Conservation (phyloP, 2,888 invertebrate species). For the Diaphora mendica region DNA sequence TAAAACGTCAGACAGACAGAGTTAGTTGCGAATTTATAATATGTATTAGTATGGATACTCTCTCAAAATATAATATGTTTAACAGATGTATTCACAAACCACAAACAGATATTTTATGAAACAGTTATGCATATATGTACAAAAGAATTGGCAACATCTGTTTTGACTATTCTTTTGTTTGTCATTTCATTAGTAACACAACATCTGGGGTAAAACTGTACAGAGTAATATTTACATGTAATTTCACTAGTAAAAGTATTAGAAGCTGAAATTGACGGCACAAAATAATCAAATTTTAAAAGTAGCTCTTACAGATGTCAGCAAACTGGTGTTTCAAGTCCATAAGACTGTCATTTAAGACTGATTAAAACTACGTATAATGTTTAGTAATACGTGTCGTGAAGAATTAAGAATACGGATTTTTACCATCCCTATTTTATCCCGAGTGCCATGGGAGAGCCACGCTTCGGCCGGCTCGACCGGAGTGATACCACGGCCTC, state of each 20-base stretch:
- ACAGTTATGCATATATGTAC: slow-evolving; percentile 20
- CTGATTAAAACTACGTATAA: neutral
- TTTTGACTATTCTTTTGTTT: slow-evolving; percentile 21
- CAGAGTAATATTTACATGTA: neutral
- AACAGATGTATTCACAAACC: neutral
- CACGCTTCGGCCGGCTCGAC: too few species aligned
- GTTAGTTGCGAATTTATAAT: too few species aligned
- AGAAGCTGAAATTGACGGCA: neutral
- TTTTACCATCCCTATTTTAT: too few species aligned
- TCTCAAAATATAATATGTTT: neutral
- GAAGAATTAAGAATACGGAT: too few species aligned
- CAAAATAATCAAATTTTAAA: neutral
- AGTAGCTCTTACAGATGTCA: neutral
- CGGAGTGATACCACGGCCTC: too few species aligned
- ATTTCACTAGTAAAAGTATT: neutral
- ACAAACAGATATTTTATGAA: neutral
- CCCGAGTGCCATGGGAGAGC: too few species aligned
- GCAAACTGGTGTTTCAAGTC: neutral
- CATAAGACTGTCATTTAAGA: neutral
- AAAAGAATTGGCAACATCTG: slow-evolving; percentile 36
- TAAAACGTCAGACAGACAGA: too few species aligned
- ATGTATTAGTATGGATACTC: too few species aligned
- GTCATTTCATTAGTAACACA: neutral
- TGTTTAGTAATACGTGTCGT: too few species aligned
- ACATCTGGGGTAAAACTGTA: slow-evolving; percentile 21